phyloP scores from a whole-genome alignment of 2,797 vertebrate species.

The Aeoliscus strigatus region DNA sequence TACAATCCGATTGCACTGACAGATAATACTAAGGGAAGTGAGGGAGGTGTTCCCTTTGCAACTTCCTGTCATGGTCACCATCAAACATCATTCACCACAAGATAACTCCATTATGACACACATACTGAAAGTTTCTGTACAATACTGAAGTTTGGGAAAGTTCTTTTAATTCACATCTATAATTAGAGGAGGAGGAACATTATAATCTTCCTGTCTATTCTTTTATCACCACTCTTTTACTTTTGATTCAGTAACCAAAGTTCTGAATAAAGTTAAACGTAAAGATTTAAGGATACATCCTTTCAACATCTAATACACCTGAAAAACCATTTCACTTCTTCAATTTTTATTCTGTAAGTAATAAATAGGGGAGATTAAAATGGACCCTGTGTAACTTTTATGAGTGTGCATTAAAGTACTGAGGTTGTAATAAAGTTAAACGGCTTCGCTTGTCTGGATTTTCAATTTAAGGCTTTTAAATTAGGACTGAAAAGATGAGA shows the following conservation, averaged over 20 bases:
- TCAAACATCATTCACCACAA: no score
- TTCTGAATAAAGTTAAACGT: slow-evolving; percentile 8
- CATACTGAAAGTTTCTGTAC: no score
- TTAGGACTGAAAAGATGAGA: slow-evolving; percentile 35
- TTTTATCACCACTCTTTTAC: slow-evolving; percentile 7
- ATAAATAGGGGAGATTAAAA: slow-evolving; percentile 43
- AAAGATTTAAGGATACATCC: background rate
- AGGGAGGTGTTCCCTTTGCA: no score
- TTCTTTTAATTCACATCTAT: no score
- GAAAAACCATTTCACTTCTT: slow-evolving; percentile 11
- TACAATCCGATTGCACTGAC: no score
- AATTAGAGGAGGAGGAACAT: no score
- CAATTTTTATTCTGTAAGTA: slow-evolving; percentile 46
- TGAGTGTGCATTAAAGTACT: slow-evolving; percentile 41
- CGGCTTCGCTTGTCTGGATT: slow-evolving; percentile 33
- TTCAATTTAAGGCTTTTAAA: slow-evolving; percentile 55
- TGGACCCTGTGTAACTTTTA: slow-evolving; percentile 44
- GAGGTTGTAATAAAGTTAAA: slow-evolving; percentile 52
- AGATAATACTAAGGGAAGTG: no score
- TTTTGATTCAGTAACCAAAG: slow-evolving; percentile 1
- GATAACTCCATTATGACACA: no score
- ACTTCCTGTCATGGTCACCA: no score
- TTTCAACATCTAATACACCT: slow-evolving; percentile 17
- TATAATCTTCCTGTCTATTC: no score
- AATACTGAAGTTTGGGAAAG: no score